phyloP scores from a whole-genome alignment of 2,888 invertebrate genomes.

The Incurvaria masculella region DNA sequence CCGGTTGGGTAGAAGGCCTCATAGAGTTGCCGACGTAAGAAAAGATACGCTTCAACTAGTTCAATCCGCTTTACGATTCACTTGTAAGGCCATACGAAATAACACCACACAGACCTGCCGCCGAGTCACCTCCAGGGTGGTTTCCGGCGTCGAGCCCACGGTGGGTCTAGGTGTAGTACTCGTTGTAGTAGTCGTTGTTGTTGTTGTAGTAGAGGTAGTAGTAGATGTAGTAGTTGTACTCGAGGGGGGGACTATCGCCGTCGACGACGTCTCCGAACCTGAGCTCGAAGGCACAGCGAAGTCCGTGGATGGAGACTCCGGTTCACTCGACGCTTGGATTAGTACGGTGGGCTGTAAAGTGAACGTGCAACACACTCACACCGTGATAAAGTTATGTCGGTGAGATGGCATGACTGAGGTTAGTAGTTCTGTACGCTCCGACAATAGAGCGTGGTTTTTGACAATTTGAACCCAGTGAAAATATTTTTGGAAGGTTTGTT shows the following conservation, averaged over 20 bases:
- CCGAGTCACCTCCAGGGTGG: slow-evolving; percentile 33
- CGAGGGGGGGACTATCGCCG: slow-evolving; percentile 15
- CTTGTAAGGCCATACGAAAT: no score
- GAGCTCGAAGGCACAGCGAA: slow-evolving; percentile 21
- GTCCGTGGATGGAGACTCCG: slow-evolving; percentile 30
- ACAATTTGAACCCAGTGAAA: no score
- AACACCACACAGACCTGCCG: background rate
- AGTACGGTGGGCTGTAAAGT: slow-evolving; percentile 54
- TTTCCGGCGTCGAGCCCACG: slow-evolving; percentile 30
- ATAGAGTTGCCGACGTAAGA: no score
- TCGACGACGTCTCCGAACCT: background rate
- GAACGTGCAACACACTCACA: slow-evolving; percentile 52
- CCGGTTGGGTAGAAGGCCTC: no score
- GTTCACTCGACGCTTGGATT: slow-evolving; percentile 47
- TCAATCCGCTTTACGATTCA: no score
- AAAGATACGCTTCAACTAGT: no score
- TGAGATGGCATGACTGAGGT: background rate
- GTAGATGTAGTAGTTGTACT: slow-evolving; percentile 18
- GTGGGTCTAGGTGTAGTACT: slow-evolving; percentile 28
- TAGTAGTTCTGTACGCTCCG: no score
- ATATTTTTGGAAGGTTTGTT: no score
- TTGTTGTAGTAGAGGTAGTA: slow-evolving; percentile 26
- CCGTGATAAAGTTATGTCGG: slow-evolving; percentile 27
- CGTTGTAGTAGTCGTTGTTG: slow-evolving; percentile 22
- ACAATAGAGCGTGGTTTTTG: no score